A percentile compares a stretch with the other conserved stretches of the same genome.
These are phyloP conservation scores for Laticauda colubrina DNA, from an alignment of 2,113 vertebrate species.

Conservation along the genomic window DNA sequence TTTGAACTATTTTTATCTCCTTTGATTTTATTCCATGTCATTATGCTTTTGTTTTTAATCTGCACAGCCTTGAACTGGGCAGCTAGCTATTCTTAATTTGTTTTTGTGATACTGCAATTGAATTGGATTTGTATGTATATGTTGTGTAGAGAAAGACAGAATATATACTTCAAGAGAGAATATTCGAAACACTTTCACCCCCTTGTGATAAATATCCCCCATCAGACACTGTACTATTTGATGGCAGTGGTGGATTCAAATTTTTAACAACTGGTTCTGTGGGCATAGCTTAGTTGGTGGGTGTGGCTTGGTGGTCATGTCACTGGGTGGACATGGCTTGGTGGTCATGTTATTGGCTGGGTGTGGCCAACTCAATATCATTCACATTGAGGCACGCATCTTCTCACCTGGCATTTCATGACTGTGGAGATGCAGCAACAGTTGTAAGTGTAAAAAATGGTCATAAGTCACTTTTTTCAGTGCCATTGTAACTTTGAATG, in stretches of 20 bases:
- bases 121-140: background rate
- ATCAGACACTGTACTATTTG: background rate
- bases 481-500: no score
- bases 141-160: background rate
- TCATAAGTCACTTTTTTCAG: no score
- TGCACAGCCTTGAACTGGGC: background rate
- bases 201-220: background rate
- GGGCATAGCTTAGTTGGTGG: no score
- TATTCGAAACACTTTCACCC: background rate
- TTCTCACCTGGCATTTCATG: no score
- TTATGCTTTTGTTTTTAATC: background rate
- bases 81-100: background rate
- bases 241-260: background rate
- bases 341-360: no score
- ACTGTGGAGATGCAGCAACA: no score
- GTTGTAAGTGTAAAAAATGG: no score
- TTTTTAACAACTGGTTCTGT: no score
- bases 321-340: no score
- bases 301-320: no score
- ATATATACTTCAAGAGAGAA: background rate
- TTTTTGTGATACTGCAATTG: background rate
- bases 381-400: no score
- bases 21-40: background rate
- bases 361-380: no score
- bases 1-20: background rate